phyloP scores from a whole-genome alignment of 2,797 vertebrate species.

The Alauda arvensis region DNA sequence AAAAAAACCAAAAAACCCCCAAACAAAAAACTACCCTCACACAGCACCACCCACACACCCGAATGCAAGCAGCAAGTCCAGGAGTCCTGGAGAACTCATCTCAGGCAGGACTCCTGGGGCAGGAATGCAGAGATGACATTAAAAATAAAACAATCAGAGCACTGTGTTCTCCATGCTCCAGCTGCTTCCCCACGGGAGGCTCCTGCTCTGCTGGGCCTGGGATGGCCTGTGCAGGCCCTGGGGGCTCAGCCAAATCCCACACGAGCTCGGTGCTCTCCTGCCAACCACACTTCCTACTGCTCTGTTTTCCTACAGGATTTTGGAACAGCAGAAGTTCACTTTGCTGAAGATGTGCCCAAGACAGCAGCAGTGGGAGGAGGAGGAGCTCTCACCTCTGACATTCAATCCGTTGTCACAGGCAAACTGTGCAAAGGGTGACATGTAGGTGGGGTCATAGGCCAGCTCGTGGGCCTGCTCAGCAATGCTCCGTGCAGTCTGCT shows the following conservation, averaged over 20 bases:
- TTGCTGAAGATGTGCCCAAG: neutral
- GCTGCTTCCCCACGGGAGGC: neutral
- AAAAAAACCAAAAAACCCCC: neutral
- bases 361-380: neutral
- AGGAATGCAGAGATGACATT: neutral
- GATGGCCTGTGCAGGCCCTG: neutral
- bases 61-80: neutral
- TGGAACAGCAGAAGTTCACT: neutral
- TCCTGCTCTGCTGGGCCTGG: neutral
- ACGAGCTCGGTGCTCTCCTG: neutral
- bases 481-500: conserved; percentile 93
- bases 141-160: neutral
- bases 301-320: neutral
- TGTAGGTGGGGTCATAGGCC: conserved; percentile 98
- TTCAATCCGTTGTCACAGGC: conserved; percentile 97
- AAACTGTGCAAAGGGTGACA: conserved; percentile 98
- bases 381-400: conserved; percentile 86
- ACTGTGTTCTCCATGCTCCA: neutral
- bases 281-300: neutral
- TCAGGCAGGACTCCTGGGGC: neutral
- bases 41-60: neutral
- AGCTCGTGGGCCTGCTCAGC: conserved; percentile 95
- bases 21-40: neutral
- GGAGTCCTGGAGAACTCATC: neutral
- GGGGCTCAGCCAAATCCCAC: neutral